A percentile compares a stretch with the other conserved stretches of the same genome.
Conservation (phyloP, 2,888 invertebrate genomes). For the Bellardia pandia region DNA sequence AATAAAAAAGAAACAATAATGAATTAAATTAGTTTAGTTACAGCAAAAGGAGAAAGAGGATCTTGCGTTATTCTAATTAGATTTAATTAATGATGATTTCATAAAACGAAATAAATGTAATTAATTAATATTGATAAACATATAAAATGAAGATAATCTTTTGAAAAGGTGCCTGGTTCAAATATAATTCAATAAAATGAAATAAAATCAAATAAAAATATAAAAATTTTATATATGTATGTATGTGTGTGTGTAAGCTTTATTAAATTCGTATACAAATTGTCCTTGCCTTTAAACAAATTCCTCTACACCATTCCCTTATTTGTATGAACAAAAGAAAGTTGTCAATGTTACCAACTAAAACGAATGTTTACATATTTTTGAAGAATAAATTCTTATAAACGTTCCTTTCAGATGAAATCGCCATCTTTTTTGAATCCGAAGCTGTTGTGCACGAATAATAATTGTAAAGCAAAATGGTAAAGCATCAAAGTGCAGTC, state of each 20-base stretch:
- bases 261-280: no score
- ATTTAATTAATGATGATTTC: not conserved
- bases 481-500: no score
- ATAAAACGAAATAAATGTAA: conserved; percentile 12
- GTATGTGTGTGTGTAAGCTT: not conserved
- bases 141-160: not conserved
- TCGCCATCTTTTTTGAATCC: no score
- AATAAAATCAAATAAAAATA: conserved; percentile 5
- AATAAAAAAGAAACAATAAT: conserved; percentile 58
- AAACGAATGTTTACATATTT: no score
- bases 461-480: no score
- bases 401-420: no score
- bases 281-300: no score
- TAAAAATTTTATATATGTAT: not conserved
- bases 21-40: conserved; percentile 50
- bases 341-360: no score
- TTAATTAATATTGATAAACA: conserved; percentile 33
- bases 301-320: no score
- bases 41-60: conserved; percentile 21
- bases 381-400: no score
- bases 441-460: no score
- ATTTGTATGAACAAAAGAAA: no score
- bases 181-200: conserved; percentile 16
- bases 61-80: not conserved
- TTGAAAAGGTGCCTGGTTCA: conserved; percentile 18